These are phyloP conservation scores for Latrodectus geometricus DNA, from an alignment of 1,140 invertebrate species.

Conservation along the genomic window DNA sequence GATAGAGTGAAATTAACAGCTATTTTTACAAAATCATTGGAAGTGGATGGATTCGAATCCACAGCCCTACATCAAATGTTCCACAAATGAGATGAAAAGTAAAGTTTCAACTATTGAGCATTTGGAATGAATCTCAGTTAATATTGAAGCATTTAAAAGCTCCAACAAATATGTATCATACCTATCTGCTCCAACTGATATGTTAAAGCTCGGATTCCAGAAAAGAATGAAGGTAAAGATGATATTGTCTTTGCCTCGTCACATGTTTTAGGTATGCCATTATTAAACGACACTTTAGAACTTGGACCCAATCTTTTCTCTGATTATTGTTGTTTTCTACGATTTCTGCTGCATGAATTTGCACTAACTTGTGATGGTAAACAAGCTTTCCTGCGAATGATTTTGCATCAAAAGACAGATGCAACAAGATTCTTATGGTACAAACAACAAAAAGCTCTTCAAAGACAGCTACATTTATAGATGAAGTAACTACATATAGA, in stretches of 20 bases:
- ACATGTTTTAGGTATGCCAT: slow-evolving; percentile 14
- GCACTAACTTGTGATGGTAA: neutral
- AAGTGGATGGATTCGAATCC: neutral
- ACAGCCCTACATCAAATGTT: no score
- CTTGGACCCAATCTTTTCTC: slow-evolving; percentile 10
- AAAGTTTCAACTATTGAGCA: slow-evolving; percentile 8
- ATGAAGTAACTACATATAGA: no score
- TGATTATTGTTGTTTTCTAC: slow-evolving; percentile 4
- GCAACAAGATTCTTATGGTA: neutral
- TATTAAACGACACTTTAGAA: slow-evolving; percentile 41
- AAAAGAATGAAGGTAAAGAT: no score
- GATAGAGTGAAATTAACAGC: neutral
- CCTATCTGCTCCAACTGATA: slow-evolving; percentile 14
- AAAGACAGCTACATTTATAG: no score
- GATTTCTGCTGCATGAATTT: slow-evolving; percentile 17
- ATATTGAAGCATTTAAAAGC: neutral
- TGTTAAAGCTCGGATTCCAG: neutral
- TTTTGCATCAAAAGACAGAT: neutral
- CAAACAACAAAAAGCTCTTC: neutral
- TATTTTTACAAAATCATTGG: neutral
- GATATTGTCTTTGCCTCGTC: slow-evolving; percentile 37
- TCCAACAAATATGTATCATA: neutral
- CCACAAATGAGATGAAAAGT: neutral
- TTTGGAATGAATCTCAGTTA: neutral
- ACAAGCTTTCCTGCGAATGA: slow-evolving; percentile 10